phyloP scores from a whole-genome alignment of 2,113 vertebrate genomes.

The Serinus canaria region DNA sequence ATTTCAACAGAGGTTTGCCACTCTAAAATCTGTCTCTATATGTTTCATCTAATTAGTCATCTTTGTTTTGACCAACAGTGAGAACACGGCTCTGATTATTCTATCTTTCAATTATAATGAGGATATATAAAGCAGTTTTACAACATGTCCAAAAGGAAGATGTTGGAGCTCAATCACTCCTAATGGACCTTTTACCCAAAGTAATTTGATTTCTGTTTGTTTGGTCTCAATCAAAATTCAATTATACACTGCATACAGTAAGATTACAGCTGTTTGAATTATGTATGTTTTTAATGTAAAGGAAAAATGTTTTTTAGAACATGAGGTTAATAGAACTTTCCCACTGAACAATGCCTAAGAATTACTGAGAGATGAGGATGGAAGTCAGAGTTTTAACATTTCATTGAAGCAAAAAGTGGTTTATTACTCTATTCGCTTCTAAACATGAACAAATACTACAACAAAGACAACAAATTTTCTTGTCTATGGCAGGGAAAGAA shows the following conservation, averaged over 20 bases:
- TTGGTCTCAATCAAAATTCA: constrained; percentile 1
- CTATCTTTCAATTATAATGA: not conserved
- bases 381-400: not conserved
- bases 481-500: not conserved
- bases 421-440: not conserved
- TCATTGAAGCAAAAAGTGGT: not conserved
- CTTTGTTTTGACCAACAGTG: not conserved
- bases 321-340: not conserved
- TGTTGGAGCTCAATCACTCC: not conserved
- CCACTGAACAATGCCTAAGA: not conserved
- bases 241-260: not conserved
- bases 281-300: not conserved
- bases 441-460: not conserved
- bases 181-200: not conserved
- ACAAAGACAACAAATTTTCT: not conserved
- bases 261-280: not conserved
- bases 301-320: not conserved
- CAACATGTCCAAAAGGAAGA: not conserved
- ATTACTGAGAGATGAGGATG: not conserved
- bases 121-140: not conserved
- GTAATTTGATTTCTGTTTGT: not conserved
- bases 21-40: not conserved
- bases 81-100: not conserved
- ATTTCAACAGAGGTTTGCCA: not conserved
- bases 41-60: not conserved